phyloP scores from a whole-genome alignment of 2,113 vertebrate species.

The Melanotaenia duboulayi region DNA sequence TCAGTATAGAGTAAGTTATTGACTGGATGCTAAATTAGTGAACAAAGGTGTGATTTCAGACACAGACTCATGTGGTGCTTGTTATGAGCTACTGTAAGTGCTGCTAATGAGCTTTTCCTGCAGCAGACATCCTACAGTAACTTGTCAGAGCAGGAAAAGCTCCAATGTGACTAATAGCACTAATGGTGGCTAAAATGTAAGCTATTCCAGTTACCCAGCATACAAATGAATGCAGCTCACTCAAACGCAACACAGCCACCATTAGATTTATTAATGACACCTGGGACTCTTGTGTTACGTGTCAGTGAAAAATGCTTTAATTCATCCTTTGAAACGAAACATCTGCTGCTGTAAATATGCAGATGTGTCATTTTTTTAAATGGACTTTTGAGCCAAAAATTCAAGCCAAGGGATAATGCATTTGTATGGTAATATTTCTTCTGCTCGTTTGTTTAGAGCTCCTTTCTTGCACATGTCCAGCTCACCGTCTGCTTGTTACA shows the following conservation, averaged over 20 bases:
- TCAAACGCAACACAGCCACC: not conserved
- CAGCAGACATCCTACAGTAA: not conserved
- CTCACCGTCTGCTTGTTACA: conserved; percentile 2
- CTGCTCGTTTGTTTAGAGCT: not conserved
- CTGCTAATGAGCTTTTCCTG: not conserved
- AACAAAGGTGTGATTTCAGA: not conserved
- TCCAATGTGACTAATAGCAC: not conserved
- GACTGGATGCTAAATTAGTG: not conserved
- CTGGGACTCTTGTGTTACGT: not conserved
- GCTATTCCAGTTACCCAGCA: not conserved
- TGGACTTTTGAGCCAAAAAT: conserved; percentile 1
- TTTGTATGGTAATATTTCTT: not conserved
- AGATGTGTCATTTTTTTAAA: not conserved
- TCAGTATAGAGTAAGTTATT: not conserved
- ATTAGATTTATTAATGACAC: conserved; percentile 1
- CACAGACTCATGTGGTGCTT: not conserved
- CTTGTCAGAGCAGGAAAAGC: conserved; percentile 2
- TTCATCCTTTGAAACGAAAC: not conserved
- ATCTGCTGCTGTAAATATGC: conserved; percentile 5
- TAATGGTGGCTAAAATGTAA: conserved; percentile 6
- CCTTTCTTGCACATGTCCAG: not conserved
- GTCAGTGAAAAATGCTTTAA: not conserved
- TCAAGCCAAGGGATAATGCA: not conserved
- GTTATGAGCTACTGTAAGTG: conserved; percentile 3
- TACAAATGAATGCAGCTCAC: not conserved